Evolutionary conservation across 2,113 vertebrate genomes (phyloP), one percentile per base, ranked within the genome.

Genomic region (Micronycteris hirsuta): DNA sequence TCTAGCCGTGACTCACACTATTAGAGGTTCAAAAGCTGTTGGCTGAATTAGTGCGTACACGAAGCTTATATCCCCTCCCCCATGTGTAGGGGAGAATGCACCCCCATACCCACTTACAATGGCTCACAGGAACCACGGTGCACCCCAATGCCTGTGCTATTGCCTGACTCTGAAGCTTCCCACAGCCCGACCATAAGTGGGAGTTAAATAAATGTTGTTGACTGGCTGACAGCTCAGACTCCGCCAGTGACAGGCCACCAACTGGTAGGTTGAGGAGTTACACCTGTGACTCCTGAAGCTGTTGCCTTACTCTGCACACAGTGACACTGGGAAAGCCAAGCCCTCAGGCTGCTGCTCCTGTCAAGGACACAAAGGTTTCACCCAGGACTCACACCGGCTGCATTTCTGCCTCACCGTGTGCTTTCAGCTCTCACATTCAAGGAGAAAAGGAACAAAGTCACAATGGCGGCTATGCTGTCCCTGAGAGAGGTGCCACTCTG

Each of bases 401-500:
- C 94, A 86, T 93, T 96, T 98, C 92, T 95, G 85, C 63, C 88
- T 95, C 58, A 47, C 74, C 5, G 12, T 71, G 43, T 77, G 77
- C 95, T 97, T 95, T 94, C 96, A 96, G 74, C 28, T 94, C 93
- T 89, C 97, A 94, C 92, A 96, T 98, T 98, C 97, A 97, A 95
- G 85, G 45, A 45, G 67, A 95, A 95, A 97, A 91, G 43, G 80
- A 96, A 97, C 19, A 58, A 97, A 98, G 74, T 94, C 31, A 9
- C 96, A 96, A 97, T 95, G 95, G 98, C 96, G 94, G 87, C 97
- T 97, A 95, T 95, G 91, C 95, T 78, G 58, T 93, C 91, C 11
- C 86, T 96, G 90, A 86, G 90, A 96, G 97, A 92, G 97, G 52
- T 89, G 82, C 94, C 90, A 89, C 83, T 95, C 93, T 93, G 94